A percentile compares a stretch with the other conserved stretches of the same genome.
Evolutionary conservation across 2,797 vertebrate genomes (phyloP).

Genomic region (Sebastes paucispinis): DNA sequence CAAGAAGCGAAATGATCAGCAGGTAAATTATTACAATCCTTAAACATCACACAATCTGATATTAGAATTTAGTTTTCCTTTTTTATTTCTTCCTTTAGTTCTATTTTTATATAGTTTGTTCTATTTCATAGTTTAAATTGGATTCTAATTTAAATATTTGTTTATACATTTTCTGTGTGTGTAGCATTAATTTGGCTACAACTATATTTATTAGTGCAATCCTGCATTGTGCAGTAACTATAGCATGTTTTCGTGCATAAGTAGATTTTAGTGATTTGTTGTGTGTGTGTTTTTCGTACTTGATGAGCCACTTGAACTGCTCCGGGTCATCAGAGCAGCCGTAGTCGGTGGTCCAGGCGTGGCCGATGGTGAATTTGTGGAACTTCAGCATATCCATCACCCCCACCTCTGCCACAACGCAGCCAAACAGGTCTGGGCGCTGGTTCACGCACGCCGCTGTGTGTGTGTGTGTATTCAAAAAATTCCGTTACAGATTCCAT

Average conservation of each 20-base stretch:
- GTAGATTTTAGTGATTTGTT: neutral
- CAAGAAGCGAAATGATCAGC: neutral
- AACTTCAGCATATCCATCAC: constrained; percentile 87
- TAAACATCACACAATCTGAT: neutral
- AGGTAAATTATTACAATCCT: neutral
- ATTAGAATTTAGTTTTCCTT: neutral
- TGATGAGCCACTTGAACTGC: constrained; percentile 83
- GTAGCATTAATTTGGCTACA: neutral
- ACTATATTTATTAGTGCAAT: too few relatives aligned
- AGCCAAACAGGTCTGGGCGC: constrained; percentile 82
- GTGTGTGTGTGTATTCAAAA: constrained; percentile 21
- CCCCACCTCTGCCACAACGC: constrained; percentile 81
- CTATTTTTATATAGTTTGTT: neutral
- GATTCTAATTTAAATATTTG: neutral
- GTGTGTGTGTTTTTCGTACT: constrained; percentile 60
- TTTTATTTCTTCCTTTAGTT: neutral
- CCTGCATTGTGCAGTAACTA: neutral
- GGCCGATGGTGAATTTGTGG: constrained; percentile 85
- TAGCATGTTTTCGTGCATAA: fast-evolving
- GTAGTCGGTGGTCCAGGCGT: constrained; percentile 85
- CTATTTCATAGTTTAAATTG: neutral
- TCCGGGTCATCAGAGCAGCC: constrained; percentile 79
- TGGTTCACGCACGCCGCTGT: constrained; percentile 82
- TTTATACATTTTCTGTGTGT: neutral
- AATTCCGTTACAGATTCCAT: neutral